Evolutionary conservation across 2,797 vertebrate genomes (phyloP).

Genomic region (Apogon talboti): DNA sequence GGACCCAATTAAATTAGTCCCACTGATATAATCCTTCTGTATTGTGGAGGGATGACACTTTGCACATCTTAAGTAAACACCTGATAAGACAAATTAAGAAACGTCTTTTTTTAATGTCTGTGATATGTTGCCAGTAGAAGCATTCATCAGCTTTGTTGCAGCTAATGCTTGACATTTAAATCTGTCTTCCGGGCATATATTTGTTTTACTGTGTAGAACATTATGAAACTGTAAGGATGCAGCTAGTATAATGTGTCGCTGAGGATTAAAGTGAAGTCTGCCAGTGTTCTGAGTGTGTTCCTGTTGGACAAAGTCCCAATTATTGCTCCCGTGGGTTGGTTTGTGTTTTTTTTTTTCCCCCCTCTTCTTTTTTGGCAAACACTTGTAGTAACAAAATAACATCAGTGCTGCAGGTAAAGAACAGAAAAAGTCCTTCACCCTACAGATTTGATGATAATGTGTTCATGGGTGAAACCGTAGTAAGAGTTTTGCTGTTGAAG

Average conservation of each 20-base stretch:
- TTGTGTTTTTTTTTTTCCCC: slow-evolving; percentile 14
- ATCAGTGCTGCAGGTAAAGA: slow-evolving; percentile 23
- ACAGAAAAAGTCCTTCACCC: slow-evolving; percentile 14
- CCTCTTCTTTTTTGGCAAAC: slow-evolving; percentile 33
- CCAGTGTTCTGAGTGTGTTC: slow-evolving; percentile 35
- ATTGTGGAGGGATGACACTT: slow-evolving; percentile 20
- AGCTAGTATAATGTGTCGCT: slow-evolving; percentile 27
- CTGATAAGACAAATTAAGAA: slow-evolving; percentile 1
- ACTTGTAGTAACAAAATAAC: slow-evolving; percentile 6
- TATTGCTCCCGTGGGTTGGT: slow-evolving; percentile 40
- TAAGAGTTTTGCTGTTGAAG: not conserved
- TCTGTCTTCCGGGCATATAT: slow-evolving; percentile 14
- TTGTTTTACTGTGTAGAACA: slow-evolving; percentile 14
- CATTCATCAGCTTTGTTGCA: slow-evolving; percentile 24
- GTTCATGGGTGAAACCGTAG: not conserved
- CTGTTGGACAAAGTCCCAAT: slow-evolving; percentile 40
- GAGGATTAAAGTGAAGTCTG: slow-evolving; percentile 28
- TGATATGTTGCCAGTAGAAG: slow-evolving; percentile 30
- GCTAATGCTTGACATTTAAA: slow-evolving; percentile 29
- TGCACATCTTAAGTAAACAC: slow-evolving; percentile 7
- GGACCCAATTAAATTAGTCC: not conserved
- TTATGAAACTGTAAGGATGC: slow-evolving; percentile 13
- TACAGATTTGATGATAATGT: slow-evolving; percentile 1
- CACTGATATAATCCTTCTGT: slow-evolving; percentile 13
- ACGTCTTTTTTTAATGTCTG: slow-evolving; percentile 4